Evolutionary conservation across 2,113 vertebrate species (phyloP).

Genomic region (Psammodynastes pulverulentus): DNA sequence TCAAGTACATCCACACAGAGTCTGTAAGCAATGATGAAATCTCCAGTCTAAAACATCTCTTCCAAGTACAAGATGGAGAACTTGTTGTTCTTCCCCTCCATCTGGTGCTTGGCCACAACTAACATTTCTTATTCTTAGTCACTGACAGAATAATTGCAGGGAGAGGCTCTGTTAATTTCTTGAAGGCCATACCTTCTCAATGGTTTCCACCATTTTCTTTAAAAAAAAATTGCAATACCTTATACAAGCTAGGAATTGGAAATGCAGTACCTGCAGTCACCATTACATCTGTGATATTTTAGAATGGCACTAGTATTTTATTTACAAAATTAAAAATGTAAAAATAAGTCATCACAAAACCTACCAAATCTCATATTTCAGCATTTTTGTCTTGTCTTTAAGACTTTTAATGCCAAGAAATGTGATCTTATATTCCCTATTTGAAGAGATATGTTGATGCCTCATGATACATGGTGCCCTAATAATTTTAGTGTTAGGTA

Average conservation of each 20-base stretch:
- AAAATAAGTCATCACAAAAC: not conserved
- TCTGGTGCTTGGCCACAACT: not conserved
- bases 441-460: not conserved
- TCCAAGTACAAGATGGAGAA: not conserved
- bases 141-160: not conserved
- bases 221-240: not conserved
- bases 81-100: not conserved
- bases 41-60: not conserved
- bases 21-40: not conserved
- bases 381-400: not conserved
- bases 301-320: not conserved
- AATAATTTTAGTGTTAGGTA: not conserved
- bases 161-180: not conserved
- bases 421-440: not conserved
- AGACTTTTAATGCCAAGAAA: not conserved
- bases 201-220: not conserved
- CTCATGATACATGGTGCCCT: not conserved
- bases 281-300: not conserved
- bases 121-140: not conserved
- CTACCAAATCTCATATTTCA: not conserved
- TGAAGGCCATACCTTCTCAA: not conserved
- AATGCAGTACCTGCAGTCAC: not conserved
- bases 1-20: not conserved
- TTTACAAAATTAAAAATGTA: not conserved
- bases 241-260: not conserved